Base-by-base conservation (phyloP, 1,140 invertebrate genomes). In the Ylistrum balloti region DNA sequence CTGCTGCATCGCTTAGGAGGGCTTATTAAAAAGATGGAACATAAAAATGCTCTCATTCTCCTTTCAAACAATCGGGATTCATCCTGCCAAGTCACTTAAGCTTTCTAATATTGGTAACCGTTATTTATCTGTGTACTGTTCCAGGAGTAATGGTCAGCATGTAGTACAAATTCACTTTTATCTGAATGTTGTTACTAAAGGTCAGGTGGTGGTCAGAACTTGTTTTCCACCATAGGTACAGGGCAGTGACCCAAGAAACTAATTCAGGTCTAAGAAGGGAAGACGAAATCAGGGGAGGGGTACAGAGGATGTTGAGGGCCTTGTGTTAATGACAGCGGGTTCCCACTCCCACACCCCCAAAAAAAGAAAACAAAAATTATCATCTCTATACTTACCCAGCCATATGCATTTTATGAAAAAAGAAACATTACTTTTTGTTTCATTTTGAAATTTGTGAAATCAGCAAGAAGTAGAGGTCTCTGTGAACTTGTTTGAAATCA, bases 151-250 rank as follows among this genome's bases (percentile, higher is more conserved):
- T 74, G 56, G 22, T 74, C 56, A 74, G 56, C n/a, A n/a, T n/a
- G n/a, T n/a, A 28, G 56, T n/a, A 0, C 56, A 74, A 74, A 74
- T 28, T n/a, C n/a, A 74, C 56, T 74, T 74, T 74, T 74, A 74
- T 74, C 56, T 28, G 56, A 74, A 74, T 56, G 56, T n/a, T 74
- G 56, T 22, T 28, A 74, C n/a, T n/a, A 17, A n/a, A 74, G 56
- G 56, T 74, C 56, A 74, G 17, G n/a, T 74, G 9, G 56, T 74
- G 56, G 56, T 74, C 56, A 74, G 17, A 74, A 74, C 56, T n/a
- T 28, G n/a, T n/a, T n/a, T n/a, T 74, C 22, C 28, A 17, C 17
- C 17, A 5, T n/a, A 74, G 56, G 56, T 74, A 1, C 0, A 74
- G 56, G n/a, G 56, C 22, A 74, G n/a, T 74, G 56, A 74, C 56